phyloP scores from a whole-genome alignment of 2,113 vertebrate genomes.

The Kryptolebias marmoratus region DNA sequence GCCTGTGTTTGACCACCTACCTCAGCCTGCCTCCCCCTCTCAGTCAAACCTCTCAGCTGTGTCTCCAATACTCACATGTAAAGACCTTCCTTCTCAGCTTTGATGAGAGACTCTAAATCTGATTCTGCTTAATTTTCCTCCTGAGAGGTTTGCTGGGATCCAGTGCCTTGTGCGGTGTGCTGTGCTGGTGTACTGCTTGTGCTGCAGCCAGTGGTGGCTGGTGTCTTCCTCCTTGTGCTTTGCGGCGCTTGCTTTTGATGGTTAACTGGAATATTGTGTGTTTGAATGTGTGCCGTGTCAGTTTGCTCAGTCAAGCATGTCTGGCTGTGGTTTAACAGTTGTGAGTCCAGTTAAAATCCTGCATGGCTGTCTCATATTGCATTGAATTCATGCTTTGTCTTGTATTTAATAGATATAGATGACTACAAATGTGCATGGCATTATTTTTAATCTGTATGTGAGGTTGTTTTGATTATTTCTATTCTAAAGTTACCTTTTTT shows the following conservation, averaged over 20 bases:
- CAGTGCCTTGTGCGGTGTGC: slow-evolving; percentile 68
- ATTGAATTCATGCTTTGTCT: slow-evolving; percentile 19
- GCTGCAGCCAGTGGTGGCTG: slow-evolving; percentile 47
- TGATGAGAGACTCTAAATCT: slow-evolving; percentile 14
- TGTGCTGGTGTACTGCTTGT: slow-evolving; percentile 57
- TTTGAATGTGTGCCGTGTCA: slow-evolving; percentile 42
- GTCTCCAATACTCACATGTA: background rate
- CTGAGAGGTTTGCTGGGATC: slow-evolving; percentile 79
- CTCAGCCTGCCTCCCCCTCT: slow-evolving; percentile 68
- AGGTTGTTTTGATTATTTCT: background rate
- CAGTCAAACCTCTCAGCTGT: slow-evolving; percentile 77
- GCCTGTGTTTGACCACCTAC: slow-evolving; percentile 27
- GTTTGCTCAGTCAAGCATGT: slow-evolving; percentile 56
- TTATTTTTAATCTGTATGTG: slow-evolving; percentile 21
- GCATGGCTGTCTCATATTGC: slow-evolving; percentile 61
- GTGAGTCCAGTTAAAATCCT: slow-evolving; percentile 39
- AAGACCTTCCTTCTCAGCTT: slow-evolving; percentile 3
- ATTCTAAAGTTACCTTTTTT: background rate
- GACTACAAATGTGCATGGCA: slow-evolving; percentile 50
- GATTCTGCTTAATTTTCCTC: slow-evolving; percentile 3
- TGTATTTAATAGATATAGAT: slow-evolving; percentile 18
- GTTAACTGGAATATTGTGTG: slow-evolving; percentile 27
- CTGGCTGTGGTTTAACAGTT: slow-evolving; percentile 37
- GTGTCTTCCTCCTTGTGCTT: slow-evolving; percentile 40
- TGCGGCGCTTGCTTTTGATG: slow-evolving; percentile 40